phyloP scores from a whole-genome alignment of 2,113 vertebrate genomes.

The Sapayoa aenigma region DNA sequence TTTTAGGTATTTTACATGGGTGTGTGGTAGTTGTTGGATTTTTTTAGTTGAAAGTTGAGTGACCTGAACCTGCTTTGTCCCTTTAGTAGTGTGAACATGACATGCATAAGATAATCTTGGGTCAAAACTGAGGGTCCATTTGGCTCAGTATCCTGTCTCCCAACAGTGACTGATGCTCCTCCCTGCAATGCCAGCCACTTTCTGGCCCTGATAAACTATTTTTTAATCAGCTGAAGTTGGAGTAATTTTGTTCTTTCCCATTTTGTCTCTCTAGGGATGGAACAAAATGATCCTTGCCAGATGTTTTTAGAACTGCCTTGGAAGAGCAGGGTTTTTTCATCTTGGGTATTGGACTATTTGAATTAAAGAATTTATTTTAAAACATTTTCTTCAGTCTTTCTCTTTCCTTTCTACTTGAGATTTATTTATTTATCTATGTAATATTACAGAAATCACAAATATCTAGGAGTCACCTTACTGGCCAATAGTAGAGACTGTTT shows the following conservation, averaged over 20 bases:
- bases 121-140: background rate
- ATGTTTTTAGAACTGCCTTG: background rate
- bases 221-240: background rate
- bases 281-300: slow-evolving; percentile 10
- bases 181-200: background rate
- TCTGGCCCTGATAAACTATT: background rate
- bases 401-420: background rate
- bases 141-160: background rate
- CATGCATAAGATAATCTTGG: background rate
- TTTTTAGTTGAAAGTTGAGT: background rate
- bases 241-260: background rate
- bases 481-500: background rate
- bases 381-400: background rate
- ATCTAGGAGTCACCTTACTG: background rate
- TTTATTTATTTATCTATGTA: too few relatives aligned
- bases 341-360: background rate
- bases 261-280: background rate
- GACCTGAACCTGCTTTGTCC: background rate
- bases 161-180: background rate
- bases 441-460: background rate
- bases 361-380: background rate
- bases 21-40: background rate
- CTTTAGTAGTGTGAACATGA: background rate
- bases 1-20: background rate
- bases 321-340: background rate